Base-by-base conservation (phyloP, 2,797 vertebrate species). In the Gallinago stenura region DNA sequence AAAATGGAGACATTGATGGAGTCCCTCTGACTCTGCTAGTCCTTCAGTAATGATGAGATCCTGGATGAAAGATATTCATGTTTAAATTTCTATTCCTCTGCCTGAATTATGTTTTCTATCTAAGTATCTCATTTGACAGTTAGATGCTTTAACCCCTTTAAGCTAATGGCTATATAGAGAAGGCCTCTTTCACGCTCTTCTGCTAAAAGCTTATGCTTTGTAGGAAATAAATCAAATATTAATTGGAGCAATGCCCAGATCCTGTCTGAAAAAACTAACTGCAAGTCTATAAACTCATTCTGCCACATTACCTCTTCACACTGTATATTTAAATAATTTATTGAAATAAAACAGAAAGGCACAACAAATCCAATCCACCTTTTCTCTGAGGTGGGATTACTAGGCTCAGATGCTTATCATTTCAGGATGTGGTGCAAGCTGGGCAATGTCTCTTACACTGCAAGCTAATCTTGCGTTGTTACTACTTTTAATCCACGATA, bases 141-240 rank as follows among this genome's bases (percentile, higher is more conserved):
- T 70, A 84, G 39, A 60, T 61, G 24, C 20, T 92, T 84, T 87
- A 89, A 92, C 51, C 35, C 28, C 51, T 89, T 93, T 86, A 90
- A 90, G 70, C 3, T 89, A 89, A 87, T 73, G 33, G 62, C 60
- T 95, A 19, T 65, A 41, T 48, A 80, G 78, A 73, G 79, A 91
- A 70, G 39, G 70, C 87, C 28, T 92, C 71, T 84, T 93, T 94
- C 39, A 62, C 56, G 43, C n/a, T 90, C 15, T 83, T 90, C 66
- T 87, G 51, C 39, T 90, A 73, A 94, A 95, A 94, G 78, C 33
- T 16, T 93, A 79, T 92, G 83, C 71, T 93, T 92, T 84, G 31
- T 56, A 93, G 56, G 89, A 95, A 95, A 93, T 82, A 95, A 84
- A 94, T 94, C 37, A 95, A 89, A 94, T 93, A 92, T 82, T 93